phyloP scores from a whole-genome alignment of 2,797 vertebrate genomes.

The Danio aesculapii region DNA sequence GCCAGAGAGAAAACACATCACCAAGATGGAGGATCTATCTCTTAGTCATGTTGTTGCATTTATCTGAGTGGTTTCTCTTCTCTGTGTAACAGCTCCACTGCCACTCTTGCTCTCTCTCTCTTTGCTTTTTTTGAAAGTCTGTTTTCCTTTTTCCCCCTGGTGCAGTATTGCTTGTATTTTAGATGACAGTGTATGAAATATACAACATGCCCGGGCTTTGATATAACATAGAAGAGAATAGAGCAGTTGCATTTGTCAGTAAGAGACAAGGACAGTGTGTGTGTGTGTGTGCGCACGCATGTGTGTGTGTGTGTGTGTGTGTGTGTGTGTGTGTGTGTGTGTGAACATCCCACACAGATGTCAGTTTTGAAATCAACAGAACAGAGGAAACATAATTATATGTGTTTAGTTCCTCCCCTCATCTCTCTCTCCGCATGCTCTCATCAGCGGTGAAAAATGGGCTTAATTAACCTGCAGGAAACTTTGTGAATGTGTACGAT shows the following conservation, averaged over 20 bases:
- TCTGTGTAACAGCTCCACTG: conserved; percentile 7
- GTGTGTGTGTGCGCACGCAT: conserved; percentile 17
- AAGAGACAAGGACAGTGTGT: conserved; percentile 26
- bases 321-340: conserved; percentile 11
- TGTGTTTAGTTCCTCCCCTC: conserved; percentile 34
- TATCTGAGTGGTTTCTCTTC: conserved; percentile 43
- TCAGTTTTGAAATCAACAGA: conserved; percentile 54
- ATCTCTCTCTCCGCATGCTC: conserved; percentile 42
- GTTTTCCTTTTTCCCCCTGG: conserved; percentile 25
- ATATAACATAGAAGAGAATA: conserved; percentile 49
- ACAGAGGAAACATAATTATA: conserved; percentile 51
- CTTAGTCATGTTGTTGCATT: conserved; percentile 53
- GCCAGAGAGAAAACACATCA: conserved; percentile 31
- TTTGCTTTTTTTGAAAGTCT: conserved; percentile 13
- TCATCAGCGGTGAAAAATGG: conserved; percentile 71
- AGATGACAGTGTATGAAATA: conserved; percentile 56
- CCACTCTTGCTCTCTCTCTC: not conserved
- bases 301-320: conserved; percentile 18
- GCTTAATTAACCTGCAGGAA: conserved; percentile 79
- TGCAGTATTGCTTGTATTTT: conserved; percentile 46
- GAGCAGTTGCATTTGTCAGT: conserved; percentile 38
- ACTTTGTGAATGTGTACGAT: conserved; percentile 56
- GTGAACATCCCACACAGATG: conserved; percentile 45
- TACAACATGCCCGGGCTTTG: conserved; percentile 51
- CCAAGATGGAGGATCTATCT: conserved; percentile 46